Evolutionary conservation across 2,113 vertebrate species (phyloP).

Genomic region (Mellivora capensis): DNA sequence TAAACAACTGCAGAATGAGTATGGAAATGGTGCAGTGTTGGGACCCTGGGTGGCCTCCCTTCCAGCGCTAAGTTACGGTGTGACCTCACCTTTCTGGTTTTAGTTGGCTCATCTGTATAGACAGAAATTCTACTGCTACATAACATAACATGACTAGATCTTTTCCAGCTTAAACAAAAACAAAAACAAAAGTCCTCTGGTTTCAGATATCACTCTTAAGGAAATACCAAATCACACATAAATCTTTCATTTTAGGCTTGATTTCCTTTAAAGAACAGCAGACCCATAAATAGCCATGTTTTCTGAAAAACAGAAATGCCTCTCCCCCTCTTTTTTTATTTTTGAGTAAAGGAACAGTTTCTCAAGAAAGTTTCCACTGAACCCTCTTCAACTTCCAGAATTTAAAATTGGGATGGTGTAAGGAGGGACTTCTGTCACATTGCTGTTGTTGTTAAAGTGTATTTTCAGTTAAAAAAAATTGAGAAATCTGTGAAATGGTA

Average conservation of each 20-base stretch:
- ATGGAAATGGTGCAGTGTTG: accelerated
- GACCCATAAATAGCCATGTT: conserved; percentile 2
- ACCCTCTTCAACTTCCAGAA: background rate
- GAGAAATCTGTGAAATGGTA: background rate
- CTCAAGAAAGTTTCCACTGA: background rate
- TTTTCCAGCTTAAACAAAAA: background rate
- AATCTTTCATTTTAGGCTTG: conserved; percentile 35
- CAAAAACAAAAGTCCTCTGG: background rate
- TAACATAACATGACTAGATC: background rate
- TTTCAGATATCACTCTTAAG: conserved; percentile 17
- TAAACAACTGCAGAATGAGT: background rate
- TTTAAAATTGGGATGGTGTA: background rate
- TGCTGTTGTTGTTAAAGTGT: background rate
- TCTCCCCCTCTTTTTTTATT: background rate
- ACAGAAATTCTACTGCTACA: background rate
- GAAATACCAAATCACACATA: conserved; percentile 52
- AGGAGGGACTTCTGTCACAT: background rate
- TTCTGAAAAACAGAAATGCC: conserved; percentile 19
- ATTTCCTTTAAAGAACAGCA: conserved; percentile 30
- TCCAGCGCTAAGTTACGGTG: accelerated
- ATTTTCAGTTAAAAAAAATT: conserved; percentile 14
- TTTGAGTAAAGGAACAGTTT: conserved; percentile 15
- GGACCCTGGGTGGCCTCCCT: background rate
- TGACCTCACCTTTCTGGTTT: background rate
- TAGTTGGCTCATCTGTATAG: background rate